phyloP scores from a whole-genome alignment of 2,888 invertebrate genomes.

The Brachynemurus nebulosus region DNA sequence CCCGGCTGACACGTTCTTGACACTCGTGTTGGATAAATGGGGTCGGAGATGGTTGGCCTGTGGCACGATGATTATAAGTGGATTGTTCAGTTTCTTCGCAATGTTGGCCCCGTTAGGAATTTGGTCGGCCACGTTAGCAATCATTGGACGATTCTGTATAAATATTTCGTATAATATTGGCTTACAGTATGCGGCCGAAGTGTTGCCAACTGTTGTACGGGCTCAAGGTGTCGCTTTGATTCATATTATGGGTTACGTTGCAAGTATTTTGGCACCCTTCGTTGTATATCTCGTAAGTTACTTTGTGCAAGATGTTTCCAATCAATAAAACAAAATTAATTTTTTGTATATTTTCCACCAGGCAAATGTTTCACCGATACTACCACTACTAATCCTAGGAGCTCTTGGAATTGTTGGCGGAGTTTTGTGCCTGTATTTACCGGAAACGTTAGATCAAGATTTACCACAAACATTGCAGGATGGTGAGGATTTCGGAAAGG shows the following conservation, averaged over 20 bases:
- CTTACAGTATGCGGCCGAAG: conserved; percentile 76
- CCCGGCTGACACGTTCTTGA: conserved; percentile 71
- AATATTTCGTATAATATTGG: conserved; percentile 86
- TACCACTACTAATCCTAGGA: conserved; percentile 69
- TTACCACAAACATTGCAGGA: conserved; percentile 76
- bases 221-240: conserved; percentile 78
- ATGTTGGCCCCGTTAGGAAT: conserved; percentile 59
- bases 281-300: conserved; percentile 62
- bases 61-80: conserved; percentile 67
- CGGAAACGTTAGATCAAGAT: conserved; percentile 75
- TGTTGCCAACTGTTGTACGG: conserved; percentile 73
- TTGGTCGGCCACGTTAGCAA: conserved; percentile 62
- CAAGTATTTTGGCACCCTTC: conserved; percentile 70
- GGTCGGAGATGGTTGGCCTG: conserved; percentile 76
- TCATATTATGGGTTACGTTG: conserved; percentile 78
- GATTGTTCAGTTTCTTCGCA: conserved; percentile 65
- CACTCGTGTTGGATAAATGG: conserved; percentile 63
- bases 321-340: neutral
- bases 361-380: conserved; percentile 53
- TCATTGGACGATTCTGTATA: conserved; percentile 70
- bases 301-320: neutral
- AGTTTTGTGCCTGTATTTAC: conserved; percentile 59
- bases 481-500: conserved; percentile 71
- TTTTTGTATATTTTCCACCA: conserved; percentile 26
- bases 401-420: conserved; percentile 62